Base-by-base conservation (phyloP, 2,113 vertebrate species). In the Archilochus colubris region DNA sequence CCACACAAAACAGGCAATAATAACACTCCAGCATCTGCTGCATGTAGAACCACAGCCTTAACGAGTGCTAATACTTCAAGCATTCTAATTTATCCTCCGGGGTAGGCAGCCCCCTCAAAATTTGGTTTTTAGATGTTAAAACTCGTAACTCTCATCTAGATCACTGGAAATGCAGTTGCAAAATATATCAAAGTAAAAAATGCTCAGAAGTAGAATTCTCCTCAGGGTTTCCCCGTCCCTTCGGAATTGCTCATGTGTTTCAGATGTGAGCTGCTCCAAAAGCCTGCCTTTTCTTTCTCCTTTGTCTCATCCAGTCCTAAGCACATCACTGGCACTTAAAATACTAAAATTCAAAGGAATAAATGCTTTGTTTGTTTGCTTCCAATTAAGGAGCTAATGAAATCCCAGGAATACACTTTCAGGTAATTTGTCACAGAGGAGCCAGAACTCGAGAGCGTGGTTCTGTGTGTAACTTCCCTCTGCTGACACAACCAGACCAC, bases 401-500 rank as follows among this genome's bases (percentile, higher is more conserved):
- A 95, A 94, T 57, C 89, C 89, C 79, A 14, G 88, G 76, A 93
- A 95, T 11, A 9, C 23, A 6, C 68, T 95, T 93, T 2, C 53
- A 86, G 76, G 68, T 85, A 72, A 78, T 91, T 91, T 91, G 88
- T 95, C 93, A 89, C 61, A 44, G 79, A 61, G 79, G 83, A 83
- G 19, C 43, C 14, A 11, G 46, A 84, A 54, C 44, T 79, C 79
- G 17, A 0, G 3, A 3, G 31, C 4, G 6, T 12, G 67, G 80
- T 94, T 70, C 85, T 64, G 53, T 38, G 75, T 44, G 10, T 21
- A 36, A 28, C 67, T 82, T 72, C 31, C 59, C 87, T 33, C 85
- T 95, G 93, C 95, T 95, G 92, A 88, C 91, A 93, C 92, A 68
- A 81, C 86, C 4, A 75, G 92, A 95, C 82, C 93, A 83, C 94